Percentiles rank a stretch among this genome's conserved stretches.
Evolutionary conservation across 1,140 invertebrate species (phyloP).

Genomic region (Lepidurus arcticus): DNA sequence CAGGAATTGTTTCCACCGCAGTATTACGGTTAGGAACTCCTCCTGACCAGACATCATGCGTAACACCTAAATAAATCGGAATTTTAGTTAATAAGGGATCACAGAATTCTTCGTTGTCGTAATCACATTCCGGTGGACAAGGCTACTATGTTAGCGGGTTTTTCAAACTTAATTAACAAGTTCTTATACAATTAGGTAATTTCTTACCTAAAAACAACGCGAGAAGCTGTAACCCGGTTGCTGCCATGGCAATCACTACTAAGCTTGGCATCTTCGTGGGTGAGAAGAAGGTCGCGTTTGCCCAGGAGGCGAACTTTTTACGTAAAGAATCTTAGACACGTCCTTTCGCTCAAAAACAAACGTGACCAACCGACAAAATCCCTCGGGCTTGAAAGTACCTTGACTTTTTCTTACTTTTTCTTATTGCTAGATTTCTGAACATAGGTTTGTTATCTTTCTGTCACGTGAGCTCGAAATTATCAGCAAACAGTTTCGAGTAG

Average conservation of each 20-base stretch:
- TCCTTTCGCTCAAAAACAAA: neutral
- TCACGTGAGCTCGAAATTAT: neutral
- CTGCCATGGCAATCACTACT: neutral
- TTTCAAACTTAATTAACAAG: too few relatives aligned
- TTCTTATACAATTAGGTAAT: too few relatives aligned
- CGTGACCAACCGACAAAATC: neutral
- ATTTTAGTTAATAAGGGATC: neutral
- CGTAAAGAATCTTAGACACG: neutral
- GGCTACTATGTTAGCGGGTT: too few relatives aligned
- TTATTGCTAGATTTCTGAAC: neutral
- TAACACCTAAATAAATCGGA: neutral
- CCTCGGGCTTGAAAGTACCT: neutral
- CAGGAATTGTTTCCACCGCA: neutral
- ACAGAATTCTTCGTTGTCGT: neutral
- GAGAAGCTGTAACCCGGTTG: neutral
- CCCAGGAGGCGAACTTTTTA: neutral
- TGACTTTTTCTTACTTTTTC: neutral
- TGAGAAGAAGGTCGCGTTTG: neutral
- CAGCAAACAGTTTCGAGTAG: neutral
- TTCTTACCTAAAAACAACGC: neutral
- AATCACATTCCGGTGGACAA: too few relatives aligned
- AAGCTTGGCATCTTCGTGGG: neutral
- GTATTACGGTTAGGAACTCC: neutral
- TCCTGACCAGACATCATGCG: conserved; percentile 13
- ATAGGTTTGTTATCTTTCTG: neutral